phyloP scores from a whole-genome alignment of 2,888 invertebrate species.

The Melitaea athalia region DNA sequence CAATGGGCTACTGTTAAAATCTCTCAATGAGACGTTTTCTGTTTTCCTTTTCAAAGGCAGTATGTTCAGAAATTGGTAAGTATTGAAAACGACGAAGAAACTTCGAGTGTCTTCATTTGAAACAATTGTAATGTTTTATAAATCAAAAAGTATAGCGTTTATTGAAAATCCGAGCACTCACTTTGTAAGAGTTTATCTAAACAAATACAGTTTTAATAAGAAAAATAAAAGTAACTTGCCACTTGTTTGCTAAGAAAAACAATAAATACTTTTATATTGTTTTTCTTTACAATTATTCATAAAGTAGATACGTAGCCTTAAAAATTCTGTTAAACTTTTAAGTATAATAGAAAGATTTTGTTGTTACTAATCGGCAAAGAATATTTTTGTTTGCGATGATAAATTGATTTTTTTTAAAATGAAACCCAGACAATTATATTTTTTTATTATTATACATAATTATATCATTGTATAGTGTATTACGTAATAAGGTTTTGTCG shows the following conservation, averaged over 20 bases:
- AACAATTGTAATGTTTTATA: slow-evolving; percentile 35
- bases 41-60: slow-evolving; percentile 65
- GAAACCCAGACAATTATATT: no score
- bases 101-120: slow-evolving; percentile 45
- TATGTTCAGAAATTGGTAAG: slow-evolving; percentile 37
- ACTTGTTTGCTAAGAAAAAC: slow-evolving; percentile 1
- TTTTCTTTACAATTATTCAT: neutral
- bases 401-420: no score
- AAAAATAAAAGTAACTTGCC: neutral
- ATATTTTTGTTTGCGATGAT: no score
- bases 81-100: slow-evolving; percentile 32
- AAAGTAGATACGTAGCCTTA: neutral
- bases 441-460: no score
- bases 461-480: no score
- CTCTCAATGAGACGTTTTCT: slow-evolving; percentile 76
- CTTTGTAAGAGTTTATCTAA: slow-evolving; percentile 11
- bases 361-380: no score
- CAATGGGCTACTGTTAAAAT: slow-evolving; percentile 77
- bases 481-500: no score
- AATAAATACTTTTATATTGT: neutral
- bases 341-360: no score
- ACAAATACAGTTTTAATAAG: slow-evolving; percentile 1
- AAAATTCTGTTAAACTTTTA: neutral
- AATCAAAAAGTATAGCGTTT: slow-evolving; percentile 14
- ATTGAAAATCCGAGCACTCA: neutral